Evolutionary conservation across 2,888 invertebrate species (phyloP), one percentile per base, ranked within the genome.

Genomic region (Cryptus viduatorius): DNA sequence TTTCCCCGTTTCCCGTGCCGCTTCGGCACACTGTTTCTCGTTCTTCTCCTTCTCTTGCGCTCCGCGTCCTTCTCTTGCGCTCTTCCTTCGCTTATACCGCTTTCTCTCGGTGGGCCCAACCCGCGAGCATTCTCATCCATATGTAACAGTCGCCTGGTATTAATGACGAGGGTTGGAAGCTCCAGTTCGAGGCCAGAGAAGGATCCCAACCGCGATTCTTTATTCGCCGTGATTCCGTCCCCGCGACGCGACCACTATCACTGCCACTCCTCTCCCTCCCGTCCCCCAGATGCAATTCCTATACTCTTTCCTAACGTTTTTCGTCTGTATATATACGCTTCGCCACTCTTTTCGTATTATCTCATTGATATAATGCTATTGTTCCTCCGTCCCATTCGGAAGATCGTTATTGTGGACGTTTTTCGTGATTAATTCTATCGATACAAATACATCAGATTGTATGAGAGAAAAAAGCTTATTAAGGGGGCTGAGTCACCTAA

Each of bases 131-230:
- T 88, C 93, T 93, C 93, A 93, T 93, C 92, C 93, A 93, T 93
- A 93, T 93, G 93, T 93, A 93, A 93, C 92, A 93, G 93, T 92
- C 92, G 92, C 91, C 92, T 92, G 93, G 92, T 93, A 93, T 93
- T 93, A 93, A 93, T 93, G 93, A 93, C 93, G 90, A 88, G 90
- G 91, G 90, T 86, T 86, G 86, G 86, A 87, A 87, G 87, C 86
- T 86, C 77, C 76, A 78, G 72, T 85, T 84, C 83, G 79, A 86
- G 82, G 37, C 37, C 86, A 84, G 86, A 82, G 88, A 87, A 82
- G 83, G 84, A 88, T 87, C 88, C 88, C 14, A 82, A 37, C 37
- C 86, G 86, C 88, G 88, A 82, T 92, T 90, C 91, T 91, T 91
- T 89, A 90, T 91, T 86, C 85, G 83, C 48, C 79, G 83, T 78